Evolutionary conservation across 2,113 vertebrate species (phyloP).

Genomic region (Antechinus stuartii): DNA sequence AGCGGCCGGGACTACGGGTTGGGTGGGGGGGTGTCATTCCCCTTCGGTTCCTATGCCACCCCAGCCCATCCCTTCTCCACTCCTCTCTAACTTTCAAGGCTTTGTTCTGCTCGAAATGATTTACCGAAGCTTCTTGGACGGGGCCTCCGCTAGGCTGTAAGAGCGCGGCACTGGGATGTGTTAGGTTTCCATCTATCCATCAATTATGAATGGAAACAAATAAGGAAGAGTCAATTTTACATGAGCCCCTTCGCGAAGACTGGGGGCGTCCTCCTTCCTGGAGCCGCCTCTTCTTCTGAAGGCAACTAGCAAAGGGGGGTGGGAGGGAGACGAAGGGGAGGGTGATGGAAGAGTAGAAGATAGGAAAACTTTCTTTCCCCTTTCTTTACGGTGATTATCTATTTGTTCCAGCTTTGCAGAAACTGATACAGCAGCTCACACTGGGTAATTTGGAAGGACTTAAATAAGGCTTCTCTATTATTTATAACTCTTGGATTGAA

Average conservation of each 20-base stretch:
- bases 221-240: conserved; percentile 73
- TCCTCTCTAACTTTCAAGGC: conserved; percentile 77
- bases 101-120: conserved; percentile 75
- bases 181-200: conserved; percentile 75
- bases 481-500: conserved; percentile 62
- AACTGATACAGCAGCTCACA: conserved; percentile 51
- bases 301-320: conserved; percentile 35
- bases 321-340: neutral
- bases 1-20: neutral
- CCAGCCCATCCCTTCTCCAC: conserved; percentile 44
- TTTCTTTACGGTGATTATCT: neutral
- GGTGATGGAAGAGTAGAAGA: conserved; percentile 61
- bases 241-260: conserved; percentile 61
- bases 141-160: conserved; percentile 61
- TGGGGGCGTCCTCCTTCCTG: conserved; percentile 56
- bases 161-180: conserved; percentile 63
- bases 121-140: conserved; percentile 59
- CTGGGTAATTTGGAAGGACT: conserved; percentile 59
- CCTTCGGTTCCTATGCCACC: neutral
- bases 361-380: conserved; percentile 79
- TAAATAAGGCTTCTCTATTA: conserved; percentile 50
- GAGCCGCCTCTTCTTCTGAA: conserved; percentile 40
- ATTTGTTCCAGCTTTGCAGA: conserved; percentile 36
- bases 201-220: conserved; percentile 85
- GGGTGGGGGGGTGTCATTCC: neutral